Base-by-base conservation (phyloP, 2,113 vertebrate genomes). In the Hylia prasina region DNA sequence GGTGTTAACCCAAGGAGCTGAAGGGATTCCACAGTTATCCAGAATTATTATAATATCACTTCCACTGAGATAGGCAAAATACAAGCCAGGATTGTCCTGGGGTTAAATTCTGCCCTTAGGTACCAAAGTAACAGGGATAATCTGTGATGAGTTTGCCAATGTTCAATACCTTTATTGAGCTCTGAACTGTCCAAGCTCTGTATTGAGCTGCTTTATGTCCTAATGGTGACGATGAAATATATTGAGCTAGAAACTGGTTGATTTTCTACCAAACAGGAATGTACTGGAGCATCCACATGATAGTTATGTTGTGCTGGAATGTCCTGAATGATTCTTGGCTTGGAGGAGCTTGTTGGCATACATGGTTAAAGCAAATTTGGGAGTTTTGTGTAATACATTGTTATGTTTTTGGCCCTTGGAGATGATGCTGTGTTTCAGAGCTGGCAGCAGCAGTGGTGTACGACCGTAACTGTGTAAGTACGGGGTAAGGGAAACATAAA, bases 331-430 rank as follows among this genome's bases (percentile, higher is more conserved):
- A 37, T 68, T 33, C 47, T 35, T 48, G 73, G 15, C 9, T 94
- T 53, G 61, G 75, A 87, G 63, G 35, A 72, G 2, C 27, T 69
- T 5, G 10, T 53, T n/a, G 40, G 20, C 17, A 27, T 20, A 35
- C 11, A 15, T 1, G 11, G 33, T 35, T 73, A 80, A 40, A 82
- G 16, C 16, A 64, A 45, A 73, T 28, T 3, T 24, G 37, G 61
- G 16, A 3, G 0, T 5, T 66, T 87, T 76, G 31, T 53, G 27
- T 2, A 6, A 11, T 33, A 31, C 2, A 3, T 6, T 56, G 12
- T 10, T 1, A 1, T 25, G 21, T 2, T 77, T 76, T 80, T 33
- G 80, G 45, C 31, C 60, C 13, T 9, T 39, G 72, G 45, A 23
- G 53, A 9, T 11, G 37, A 35, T 21, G 28, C 28, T 69, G 13